Percentiles rank a stretch among this genome's conserved stretches.
phyloP scores from a whole-genome alignment of 2,113 vertebrate species.

The Xenus cinereus region DNA sequence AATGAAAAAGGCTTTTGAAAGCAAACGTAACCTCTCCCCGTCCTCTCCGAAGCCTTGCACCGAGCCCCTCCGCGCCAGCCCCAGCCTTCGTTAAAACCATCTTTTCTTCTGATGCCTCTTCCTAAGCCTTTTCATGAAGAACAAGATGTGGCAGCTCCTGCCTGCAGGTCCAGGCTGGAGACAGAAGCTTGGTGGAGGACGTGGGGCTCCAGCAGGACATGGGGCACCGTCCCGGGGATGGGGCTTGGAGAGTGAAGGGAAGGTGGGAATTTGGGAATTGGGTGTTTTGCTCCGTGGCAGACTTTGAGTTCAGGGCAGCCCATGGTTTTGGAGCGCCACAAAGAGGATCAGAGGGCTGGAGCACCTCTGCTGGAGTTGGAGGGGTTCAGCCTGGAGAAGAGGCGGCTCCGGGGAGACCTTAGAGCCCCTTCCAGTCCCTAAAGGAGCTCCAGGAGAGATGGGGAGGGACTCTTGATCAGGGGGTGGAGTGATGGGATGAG shows the following conservation, averaged over 20 bases:
- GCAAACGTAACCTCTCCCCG: rapidly evolving
- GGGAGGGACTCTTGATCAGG: too few species aligned
- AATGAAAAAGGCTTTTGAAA: constrained; percentile 40
- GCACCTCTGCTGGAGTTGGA: too few species aligned
- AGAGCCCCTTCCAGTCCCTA: too few species aligned
- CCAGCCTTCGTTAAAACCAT: not conserved
- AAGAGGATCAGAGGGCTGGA: too few species aligned
- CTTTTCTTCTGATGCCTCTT: not conserved
- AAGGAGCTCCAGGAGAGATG: too few species aligned
- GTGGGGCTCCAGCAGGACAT: not conserved
- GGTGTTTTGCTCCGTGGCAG: not conserved
- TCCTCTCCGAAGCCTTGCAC: not conserved
- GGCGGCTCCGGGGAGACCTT: too few species aligned
- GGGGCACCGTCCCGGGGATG: rapidly evolving
- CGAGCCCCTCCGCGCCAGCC: not conserved
- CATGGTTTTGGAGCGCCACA: not conserved
- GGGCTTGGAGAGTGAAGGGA: not conserved
- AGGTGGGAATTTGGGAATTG: not conserved
- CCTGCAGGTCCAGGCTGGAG: not conserved
- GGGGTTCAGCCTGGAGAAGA: too few species aligned
- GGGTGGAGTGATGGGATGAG: too few species aligned
- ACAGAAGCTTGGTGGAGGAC: rapidly evolving
- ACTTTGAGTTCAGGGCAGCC: not conserved
- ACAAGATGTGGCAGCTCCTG: not conserved
- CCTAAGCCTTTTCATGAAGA: not conserved